Conservation (phyloP, 30 jellyfish, hydroid and myxozoan species). For the Hydractinia symbiolongicarpus region DNA sequence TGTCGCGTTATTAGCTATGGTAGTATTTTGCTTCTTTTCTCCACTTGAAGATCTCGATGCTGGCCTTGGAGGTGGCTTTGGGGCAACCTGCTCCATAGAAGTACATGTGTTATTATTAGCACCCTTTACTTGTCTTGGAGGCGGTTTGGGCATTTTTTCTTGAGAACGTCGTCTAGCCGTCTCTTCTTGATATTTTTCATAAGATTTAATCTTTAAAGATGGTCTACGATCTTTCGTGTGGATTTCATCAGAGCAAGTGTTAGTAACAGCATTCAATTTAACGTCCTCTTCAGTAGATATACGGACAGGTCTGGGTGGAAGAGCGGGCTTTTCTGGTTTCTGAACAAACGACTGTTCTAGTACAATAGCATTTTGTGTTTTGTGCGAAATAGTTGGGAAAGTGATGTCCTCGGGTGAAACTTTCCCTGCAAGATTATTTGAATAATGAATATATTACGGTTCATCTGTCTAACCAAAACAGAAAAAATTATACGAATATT, state of each 20-base stretch:
- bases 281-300: too few species aligned
- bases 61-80: conserved; percentile 20
- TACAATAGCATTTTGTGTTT: neutral
- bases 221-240: neutral
- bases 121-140: neutral
- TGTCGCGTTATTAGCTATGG: neutral
- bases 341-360: neutral
- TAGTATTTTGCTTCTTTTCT: neutral
- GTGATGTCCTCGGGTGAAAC: too few species aligned
- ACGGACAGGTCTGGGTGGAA: neutral
- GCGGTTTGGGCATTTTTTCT: neutral
- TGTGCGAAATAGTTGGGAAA: too few species aligned
- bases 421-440: too few species aligned
- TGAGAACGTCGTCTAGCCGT: neutral
- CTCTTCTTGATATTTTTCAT: conserved; percentile 19
- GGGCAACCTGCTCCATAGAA: neutral
- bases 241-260: neutral
- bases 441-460: too few species aligned
- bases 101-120: neutral
- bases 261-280: too few species aligned
- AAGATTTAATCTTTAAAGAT: conserved; percentile 22
- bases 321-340: neutral
- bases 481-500: too few species aligned
- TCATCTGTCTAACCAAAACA: too few species aligned
- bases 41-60: neutral